Evolutionary conservation across 53 echinoderm and acorn worm species (phyloP), one percentile per base, ranked within the genome.

Genomic region (Actinopyga echinites): DNA sequence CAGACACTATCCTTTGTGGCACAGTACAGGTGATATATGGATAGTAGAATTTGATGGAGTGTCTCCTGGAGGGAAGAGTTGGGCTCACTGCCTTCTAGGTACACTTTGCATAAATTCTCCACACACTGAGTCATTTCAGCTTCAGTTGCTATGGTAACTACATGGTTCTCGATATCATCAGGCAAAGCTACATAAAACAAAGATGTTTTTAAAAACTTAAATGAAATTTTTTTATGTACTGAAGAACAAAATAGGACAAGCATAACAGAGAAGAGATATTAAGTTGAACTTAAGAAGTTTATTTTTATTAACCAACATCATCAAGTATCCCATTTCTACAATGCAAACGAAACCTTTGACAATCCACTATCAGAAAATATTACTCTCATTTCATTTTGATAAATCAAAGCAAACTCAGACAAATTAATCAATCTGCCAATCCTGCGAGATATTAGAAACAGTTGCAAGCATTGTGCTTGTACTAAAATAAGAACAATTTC

Each of bases 1-100:
- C 88, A 99, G 59, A 94, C 80, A 23, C 99, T 94, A 83, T 87
- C 85, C 85, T 88, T 94, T 5, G 85, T 80, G 64, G 87, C 86
- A 44, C 87, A 86, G 34, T 89, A 95, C 13, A 99, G 92, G 19
- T 89, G 45, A 65, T 90, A 99, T 15, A 99, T 67, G 8, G 92
- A 89, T 30, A 89, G 79, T 7, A 94, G 12, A 63, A 99, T 81
- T n/a, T 88, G 80, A 42, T 85, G 79, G 23, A 94, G 40, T 33
- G 82, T 82, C 31, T 69, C 45, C 19, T 90, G 61, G 30, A 99
- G 84, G 22, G 42, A 57, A 15, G 94, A 74, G 79, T 62, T 86
- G 19, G 94, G 85, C 44, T 87, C 92, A 49, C 83, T 63, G 29
- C 88, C 90, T 32, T 69, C 58, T 30, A 92, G 80, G 80, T 92